These are phyloP conservation scores for Accipiter cooperii DNA, from an alignment of 2,113 vertebrate genomes.

Conservation along the genomic window DNA sequence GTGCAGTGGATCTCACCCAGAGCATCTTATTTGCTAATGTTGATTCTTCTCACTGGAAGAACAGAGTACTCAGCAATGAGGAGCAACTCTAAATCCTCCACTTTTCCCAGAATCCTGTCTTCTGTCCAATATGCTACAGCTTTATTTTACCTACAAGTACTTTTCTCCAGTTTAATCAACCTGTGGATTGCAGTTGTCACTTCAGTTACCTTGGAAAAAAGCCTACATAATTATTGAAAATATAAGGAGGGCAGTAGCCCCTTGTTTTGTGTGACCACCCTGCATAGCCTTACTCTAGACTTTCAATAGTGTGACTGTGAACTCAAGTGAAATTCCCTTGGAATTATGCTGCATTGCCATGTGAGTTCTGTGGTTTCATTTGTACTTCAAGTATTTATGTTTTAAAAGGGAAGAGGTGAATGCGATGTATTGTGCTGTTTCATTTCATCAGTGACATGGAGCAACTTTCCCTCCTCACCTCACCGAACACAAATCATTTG, in stretches of 20 bases:
- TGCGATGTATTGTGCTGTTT: not conserved
- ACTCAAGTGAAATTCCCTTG: not conserved
- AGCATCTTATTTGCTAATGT: not conserved
- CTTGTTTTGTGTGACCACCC: not conserved
- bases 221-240: not conserved
- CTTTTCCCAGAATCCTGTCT: not conserved
- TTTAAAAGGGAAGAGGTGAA: not conserved
- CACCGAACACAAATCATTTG: not conserved
- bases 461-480: not conserved
- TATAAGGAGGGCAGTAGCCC: not conserved
- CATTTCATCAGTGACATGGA: not conserved
- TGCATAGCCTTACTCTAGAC: not conserved
- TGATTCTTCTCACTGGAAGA: not conserved
- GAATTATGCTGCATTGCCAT: not conserved
- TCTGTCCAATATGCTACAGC: not conserved
- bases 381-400: not conserved
- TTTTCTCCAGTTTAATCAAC: not conserved
- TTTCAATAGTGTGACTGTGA: not conserved
- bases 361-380: not conserved
- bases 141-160: not conserved
- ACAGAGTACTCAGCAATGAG: not conserved
- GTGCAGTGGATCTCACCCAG: not conserved
- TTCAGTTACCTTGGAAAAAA: not conserved
- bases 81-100: fast-evolving
- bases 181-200: not conserved